Evolutionary conservation across 2,113 vertebrate species (phyloP), one percentile per base, ranked within the genome.

Genomic region (Corythoichthys haematopterus): DNA sequence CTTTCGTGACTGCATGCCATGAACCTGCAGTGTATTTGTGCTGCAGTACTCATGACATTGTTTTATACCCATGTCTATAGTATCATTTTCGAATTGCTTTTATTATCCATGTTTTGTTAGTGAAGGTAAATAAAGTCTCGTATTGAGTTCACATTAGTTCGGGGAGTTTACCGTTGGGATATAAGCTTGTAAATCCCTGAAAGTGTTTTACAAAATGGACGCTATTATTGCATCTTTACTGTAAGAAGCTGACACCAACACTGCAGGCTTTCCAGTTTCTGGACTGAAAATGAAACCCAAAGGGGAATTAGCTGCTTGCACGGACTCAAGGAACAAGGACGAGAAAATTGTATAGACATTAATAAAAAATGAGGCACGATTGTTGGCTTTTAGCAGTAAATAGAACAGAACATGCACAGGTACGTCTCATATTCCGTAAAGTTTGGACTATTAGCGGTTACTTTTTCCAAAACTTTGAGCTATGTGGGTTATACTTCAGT

Each of bases 221-320:
- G 48, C 4, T 10, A 14, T 62, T 38, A 38, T 20, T 55, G 35
- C 46, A 59, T 65, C 10, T 33, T 57, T 38, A 33, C 40, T 43
- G 40, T 3, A 65, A 53, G 2, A 40, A 11, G 1, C 14, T 62
- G 38, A 66, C 51, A 68, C 59, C 36, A 48, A 69, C 67, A 45
- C 1, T 59, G 37, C 61, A 6, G 57, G 7, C 16, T 47, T 28
- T 55, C 16, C 14, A 13, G 57, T 14, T 20, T 10, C 45, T 40
- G 28, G 56, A 67, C 47, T 66, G 37, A 62, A 28, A 71, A 62
- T 62, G 48, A 50, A 40, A 37, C 15, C 16, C 53, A 37, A 11
- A 61, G 20, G 40, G 65, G 59, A 64, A 68, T 53, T 33, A 51
- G 11, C 10, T 56, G 60, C 60, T 64, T 15, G 10, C 53, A 12